Percentiles rank a stretch among this genome's conserved stretches.
These are phyloP conservation scores for Lycaon pictus DNA, from an alignment of 2,113 vertebrate genomes.

Conservation along the genomic window DNA sequence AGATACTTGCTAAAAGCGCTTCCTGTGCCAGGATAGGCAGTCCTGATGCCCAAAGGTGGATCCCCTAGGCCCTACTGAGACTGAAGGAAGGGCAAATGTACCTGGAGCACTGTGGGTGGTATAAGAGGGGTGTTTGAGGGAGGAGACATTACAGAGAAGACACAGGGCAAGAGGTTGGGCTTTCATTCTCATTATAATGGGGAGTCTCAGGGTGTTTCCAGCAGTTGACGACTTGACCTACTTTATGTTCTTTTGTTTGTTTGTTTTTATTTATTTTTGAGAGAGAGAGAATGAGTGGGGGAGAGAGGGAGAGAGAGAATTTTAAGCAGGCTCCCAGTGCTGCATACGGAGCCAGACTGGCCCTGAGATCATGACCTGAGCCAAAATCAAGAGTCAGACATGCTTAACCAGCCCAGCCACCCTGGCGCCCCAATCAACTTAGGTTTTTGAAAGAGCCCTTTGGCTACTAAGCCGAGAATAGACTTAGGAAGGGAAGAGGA, in stretches of 20 bases:
- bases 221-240: neutral
- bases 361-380: neutral
- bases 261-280: neutral
- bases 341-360: neutral
- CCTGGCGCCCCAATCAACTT: neutral
- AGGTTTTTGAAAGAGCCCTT: neutral
- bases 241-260: neutral
- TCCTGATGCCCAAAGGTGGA: neutral
- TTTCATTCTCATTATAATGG: neutral
- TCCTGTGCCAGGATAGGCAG: neutral
- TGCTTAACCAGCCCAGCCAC: neutral
- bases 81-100: neutral
- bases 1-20: neutral
- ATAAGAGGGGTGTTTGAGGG: neutral
- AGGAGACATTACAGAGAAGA: neutral
- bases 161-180: no score
- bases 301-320: neutral
- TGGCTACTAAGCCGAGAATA: neutral
- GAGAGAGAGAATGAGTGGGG: no score
- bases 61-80: neutral
- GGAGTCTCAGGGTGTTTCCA: neutral
- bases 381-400: neutral
- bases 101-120: neutral
- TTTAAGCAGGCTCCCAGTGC: neutral
- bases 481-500: neutral